Conservation (phyloP, 2,888 invertebrate genomes). For the Leptopilina syphax region DNA sequence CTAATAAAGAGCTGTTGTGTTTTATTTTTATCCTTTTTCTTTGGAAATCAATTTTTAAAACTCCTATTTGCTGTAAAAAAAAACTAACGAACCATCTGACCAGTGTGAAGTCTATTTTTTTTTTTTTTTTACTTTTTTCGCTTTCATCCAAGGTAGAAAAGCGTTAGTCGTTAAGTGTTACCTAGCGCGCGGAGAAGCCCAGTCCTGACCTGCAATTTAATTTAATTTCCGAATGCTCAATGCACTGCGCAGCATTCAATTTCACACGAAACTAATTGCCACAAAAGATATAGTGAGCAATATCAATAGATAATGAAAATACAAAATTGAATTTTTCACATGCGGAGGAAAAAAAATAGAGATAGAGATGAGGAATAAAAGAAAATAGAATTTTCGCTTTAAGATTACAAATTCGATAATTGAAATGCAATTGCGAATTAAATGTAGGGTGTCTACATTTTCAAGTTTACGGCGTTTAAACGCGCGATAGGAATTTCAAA, state of each 20-base stretch:
- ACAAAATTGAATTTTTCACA: conserved; percentile 16
- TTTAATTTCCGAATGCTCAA: conserved; percentile 24
- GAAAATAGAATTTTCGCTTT: neutral
- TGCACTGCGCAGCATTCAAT: conserved; percentile 1
- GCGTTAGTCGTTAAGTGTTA: conserved; percentile 24
- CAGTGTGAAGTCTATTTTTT: neutral
- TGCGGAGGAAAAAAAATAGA: too few relatives aligned
- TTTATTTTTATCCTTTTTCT: too few relatives aligned
- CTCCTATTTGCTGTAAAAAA: neutral
- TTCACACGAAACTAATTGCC: conserved; percentile 26
- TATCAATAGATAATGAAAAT: conserved; percentile 32
- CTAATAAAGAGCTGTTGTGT: too few relatives aligned
- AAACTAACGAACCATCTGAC: conserved; percentile 9
- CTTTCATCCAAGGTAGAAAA: conserved; percentile 6
- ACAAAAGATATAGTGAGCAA: conserved; percentile 8
- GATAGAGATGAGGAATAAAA: too few relatives aligned
- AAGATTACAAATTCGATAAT: conserved; percentile 35
- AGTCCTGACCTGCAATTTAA: conserved; percentile 31
- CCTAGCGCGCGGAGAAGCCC: conserved; percentile 15
- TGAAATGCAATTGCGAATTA: conserved; percentile 12
- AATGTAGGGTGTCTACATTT: neutral
- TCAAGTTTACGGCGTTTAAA: conserved; percentile 45
- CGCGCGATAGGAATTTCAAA: conserved; percentile 59
- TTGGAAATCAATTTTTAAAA: conserved; percentile 8
- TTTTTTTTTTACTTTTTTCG: neutral